A percentile compares a stretch with the other conserved stretches of the same genome.
Evolutionary conservation across 1,140 invertebrate species (phyloP).

Genomic region (Temnothorax longispinosus): DNA sequence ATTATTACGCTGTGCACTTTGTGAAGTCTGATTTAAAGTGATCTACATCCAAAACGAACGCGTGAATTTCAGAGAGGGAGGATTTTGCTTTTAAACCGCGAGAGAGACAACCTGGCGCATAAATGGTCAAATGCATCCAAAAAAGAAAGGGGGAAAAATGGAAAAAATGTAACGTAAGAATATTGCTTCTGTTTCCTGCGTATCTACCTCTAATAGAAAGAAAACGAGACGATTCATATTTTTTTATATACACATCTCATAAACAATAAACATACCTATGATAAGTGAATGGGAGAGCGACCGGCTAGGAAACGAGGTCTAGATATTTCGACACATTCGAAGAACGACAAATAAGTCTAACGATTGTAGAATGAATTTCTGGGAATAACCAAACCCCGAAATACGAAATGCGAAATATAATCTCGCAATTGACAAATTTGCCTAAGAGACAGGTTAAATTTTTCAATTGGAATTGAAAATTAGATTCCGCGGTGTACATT

Average conservation of each 20-base stretch:
- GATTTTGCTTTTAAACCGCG: constrained; percentile 26
- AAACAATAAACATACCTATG: constrained; percentile 78
- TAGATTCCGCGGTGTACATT: neutral
- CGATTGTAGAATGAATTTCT: constrained; percentile 56
- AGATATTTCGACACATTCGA: constrained; percentile 46
- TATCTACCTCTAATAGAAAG: constrained; percentile 82
- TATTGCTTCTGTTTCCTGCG: constrained; percentile 82
- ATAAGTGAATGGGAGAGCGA: constrained; percentile 60
- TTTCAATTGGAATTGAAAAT: constrained; percentile 40
- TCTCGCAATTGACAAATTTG: neutral
- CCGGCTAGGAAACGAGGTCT: constrained; percentile 53
- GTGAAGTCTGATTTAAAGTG: neutral
- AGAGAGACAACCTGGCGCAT: constrained; percentile 46
- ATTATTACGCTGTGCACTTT: constrained; percentile 8
- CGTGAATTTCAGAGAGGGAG: neutral
- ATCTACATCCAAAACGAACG: neutral
- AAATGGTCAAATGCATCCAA: constrained; percentile 14
- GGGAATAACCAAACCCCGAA: neutral
- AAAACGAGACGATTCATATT: constrained; percentile 83
- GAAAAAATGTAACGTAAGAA: constrained; percentile 71
- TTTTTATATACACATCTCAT: constrained; percentile 82
- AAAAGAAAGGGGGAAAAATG: constrained; percentile 47
- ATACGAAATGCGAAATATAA: constrained; percentile 5
- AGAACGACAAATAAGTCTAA: constrained; percentile 54
- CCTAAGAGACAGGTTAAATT: neutral